Conservation (phyloP, 2,113 vertebrate species). For the Dolichotis patagonum region DNA sequence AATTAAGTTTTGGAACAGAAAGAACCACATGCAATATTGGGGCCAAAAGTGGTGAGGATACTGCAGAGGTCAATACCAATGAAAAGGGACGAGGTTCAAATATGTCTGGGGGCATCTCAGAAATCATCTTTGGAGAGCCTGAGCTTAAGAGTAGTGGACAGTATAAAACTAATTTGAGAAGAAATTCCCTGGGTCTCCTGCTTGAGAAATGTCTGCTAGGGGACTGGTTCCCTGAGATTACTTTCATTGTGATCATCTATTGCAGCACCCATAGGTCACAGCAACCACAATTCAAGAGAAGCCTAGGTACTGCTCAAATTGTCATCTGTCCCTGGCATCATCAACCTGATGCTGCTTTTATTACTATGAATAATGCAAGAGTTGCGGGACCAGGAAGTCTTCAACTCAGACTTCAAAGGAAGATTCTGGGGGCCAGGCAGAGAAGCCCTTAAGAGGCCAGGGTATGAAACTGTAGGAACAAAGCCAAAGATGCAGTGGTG, state of each 20-base stretch:
- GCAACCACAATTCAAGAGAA: not conserved
- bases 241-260: not conserved
- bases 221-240: not conserved
- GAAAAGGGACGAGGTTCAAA: not conserved
- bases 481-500: not conserved
- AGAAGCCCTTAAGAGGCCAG: not conserved
- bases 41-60: not conserved
- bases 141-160: no score
- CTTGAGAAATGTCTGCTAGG: not conserved
- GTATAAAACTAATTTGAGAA: not conserved
- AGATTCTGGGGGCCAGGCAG: not conserved
- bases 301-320: not conserved
- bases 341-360: not conserved
- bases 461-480: not conserved
- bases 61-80: not conserved
- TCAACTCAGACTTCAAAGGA: not conserved
- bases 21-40: not conserved
- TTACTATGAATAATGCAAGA: not conserved
- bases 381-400: not conserved
- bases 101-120: not conserved
- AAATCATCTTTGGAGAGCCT: no score
- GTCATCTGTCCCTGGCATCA: not conserved
- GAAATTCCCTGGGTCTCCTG: not conserved
- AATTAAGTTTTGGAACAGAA: not conserved
- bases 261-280: not conserved